Evolutionary conservation across 2,797 vertebrate genomes (phyloP).

Genomic region (Hippoglossus hippoglossus): DNA sequence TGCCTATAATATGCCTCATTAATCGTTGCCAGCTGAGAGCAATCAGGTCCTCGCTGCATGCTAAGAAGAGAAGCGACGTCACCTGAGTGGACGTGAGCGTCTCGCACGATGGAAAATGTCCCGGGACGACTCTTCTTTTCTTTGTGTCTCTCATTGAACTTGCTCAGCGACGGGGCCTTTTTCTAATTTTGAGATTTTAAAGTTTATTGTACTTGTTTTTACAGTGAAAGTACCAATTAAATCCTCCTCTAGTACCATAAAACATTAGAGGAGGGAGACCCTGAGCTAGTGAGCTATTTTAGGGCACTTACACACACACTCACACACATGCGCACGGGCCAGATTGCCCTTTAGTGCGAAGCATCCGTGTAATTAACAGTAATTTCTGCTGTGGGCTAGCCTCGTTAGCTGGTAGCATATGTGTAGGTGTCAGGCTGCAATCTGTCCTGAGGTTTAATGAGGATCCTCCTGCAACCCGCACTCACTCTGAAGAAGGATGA

Average conservation of each 20-base stretch:
- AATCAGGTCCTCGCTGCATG: slow-evolving; percentile 47
- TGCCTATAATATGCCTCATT: too few species aligned
- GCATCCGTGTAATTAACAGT: slow-evolving; percentile 66
- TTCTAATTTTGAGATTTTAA: too few species aligned
- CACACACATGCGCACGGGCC: not conserved
- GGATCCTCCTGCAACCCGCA: slow-evolving; percentile 58
- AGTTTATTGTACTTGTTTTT: not conserved
- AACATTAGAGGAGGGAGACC: slow-evolving; percentile 3
- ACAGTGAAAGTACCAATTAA: not conserved
- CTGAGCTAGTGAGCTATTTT: slow-evolving; percentile 28
- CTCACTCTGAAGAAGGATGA: slow-evolving; percentile 22
- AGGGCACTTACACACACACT: slow-evolving; percentile 6
- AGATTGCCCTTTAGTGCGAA: slow-evolving; percentile 53
- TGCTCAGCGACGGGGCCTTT: not conserved
- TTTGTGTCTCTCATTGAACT: not conserved
- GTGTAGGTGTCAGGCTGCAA: slow-evolving; percentile 76
- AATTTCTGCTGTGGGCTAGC: slow-evolving; percentile 74
- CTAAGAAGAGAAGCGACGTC: slow-evolving; percentile 37
- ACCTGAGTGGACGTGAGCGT: slow-evolving; percentile 34
- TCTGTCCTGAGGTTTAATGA: slow-evolving; percentile 83
- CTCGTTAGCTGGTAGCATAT: slow-evolving; percentile 85
- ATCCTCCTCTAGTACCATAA: not conserved
- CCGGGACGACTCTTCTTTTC: not conserved
- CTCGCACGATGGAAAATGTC: slow-evolving; percentile 9
- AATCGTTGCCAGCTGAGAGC: slow-evolving; percentile 74